phyloP scores from a whole-genome alignment of 2,797 vertebrate genomes.

The Periophthalmus magnuspinnatus region DNA sequence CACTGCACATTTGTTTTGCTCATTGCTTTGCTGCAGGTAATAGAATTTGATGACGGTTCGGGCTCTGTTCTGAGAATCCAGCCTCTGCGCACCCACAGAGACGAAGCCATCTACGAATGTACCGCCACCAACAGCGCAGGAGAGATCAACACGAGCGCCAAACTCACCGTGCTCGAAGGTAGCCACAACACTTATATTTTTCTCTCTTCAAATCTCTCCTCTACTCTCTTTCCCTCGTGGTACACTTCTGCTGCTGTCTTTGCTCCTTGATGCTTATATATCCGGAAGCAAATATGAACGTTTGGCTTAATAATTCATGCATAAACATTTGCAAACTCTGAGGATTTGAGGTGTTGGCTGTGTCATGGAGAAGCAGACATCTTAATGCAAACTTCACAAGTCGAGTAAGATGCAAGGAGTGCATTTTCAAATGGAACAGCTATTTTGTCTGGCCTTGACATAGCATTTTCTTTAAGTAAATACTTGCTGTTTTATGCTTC shows the following conservation, averaged over 20 bases:
- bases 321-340: constrained; percentile 50
- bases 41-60: constrained; percentile 95
- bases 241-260: constrained; percentile 4
- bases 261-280: constrained; percentile 31
- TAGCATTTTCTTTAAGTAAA: constrained; percentile 4
- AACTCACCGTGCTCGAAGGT: constrained; percentile 96
- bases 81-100: constrained; percentile 90
- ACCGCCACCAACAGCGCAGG: constrained; percentile 90
- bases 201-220: background rate
- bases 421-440: constrained; percentile 28
- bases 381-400: constrained; percentile 30
- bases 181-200: constrained; percentile 43
- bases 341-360: constrained; percentile 41
- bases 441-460: constrained; percentile 10
- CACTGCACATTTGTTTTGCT: constrained; percentile 9
- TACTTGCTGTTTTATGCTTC: constrained; percentile 1
- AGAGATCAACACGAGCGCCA: constrained; percentile 96
- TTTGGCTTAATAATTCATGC: constrained; percentile 54
- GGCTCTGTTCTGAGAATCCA: constrained; percentile 96
- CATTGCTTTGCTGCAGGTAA: constrained; percentile 79
- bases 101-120: constrained; percentile 97
- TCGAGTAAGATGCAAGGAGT: constrained; percentile 28
- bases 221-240: background rate
- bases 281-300: constrained; percentile 40
- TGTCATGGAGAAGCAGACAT: constrained; percentile 33